Base-by-base conservation (phyloP, 2,888 invertebrate genomes). In the Tetranychus truncatus region DNA sequence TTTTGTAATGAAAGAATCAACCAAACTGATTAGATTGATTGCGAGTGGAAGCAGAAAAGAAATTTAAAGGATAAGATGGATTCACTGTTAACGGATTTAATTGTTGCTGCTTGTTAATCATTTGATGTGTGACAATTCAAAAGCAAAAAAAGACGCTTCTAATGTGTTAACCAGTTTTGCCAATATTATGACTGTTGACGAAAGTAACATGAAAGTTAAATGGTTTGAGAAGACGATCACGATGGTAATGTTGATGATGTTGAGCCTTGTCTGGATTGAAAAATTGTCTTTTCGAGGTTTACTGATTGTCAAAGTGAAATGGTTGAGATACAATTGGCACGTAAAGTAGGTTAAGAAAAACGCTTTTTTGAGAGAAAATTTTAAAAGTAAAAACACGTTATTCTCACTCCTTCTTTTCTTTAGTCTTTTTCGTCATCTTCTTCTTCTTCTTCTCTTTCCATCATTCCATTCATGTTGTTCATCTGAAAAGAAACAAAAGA, bases 161-260 rank as follows among this genome's bases (percentile, higher is more conserved):
- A 34, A 34, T 15, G 55, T 55, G 55, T 15, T 55, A 55, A 55
- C 55, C 2, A 55, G 55, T 55, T 24, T 34, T 34, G 15, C 55
- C 55, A 55, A 55, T 55, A 55, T 9, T 15, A 15, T 55, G 15
- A 55, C 15, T 15, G 55, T 55, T 55, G 55, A 55, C 55, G 55
- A 55, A 55, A 55, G 55, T 55, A 55, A 55, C 55, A 55, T 55
- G 55, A 55, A 55, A 55, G 55, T 55, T 55, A 55, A 55, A 55
- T 55, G 55, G 55, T 55, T 55, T 55, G 55, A 55, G 55, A 55
- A 55, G 55, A 55, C 15, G 55, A 55, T 55, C 9, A 55, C 15
- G 55, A 55, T 55, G 9, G 15, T 55, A 15, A 55, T 15, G 55
- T 15, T 55, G 55, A 55, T 55, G 55, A 55, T 55, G 55, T 15